Evolutionary conservation across 1,140 invertebrate genomes (phyloP), one percentile per base, ranked within the genome.

Genomic region (Helicoverpa zea): DNA sequence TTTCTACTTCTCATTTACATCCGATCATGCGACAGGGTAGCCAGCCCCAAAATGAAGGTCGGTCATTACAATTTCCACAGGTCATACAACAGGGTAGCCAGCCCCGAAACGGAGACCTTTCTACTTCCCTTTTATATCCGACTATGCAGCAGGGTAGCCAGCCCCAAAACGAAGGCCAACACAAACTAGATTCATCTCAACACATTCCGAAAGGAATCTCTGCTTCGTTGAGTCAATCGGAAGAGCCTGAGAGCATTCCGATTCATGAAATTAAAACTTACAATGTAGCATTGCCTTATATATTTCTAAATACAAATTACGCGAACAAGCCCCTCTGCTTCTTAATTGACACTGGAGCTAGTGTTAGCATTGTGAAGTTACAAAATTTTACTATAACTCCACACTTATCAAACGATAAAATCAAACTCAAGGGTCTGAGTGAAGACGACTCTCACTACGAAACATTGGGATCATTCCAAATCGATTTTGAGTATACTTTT

Each of bases 201-300:
- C 54, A 58, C n/a, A 58, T 58, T 58, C 54, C 54, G 9, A 4
- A 3, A 16, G 54, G 54, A 58, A 58, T 58, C 54, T 16, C 54
- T 58, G 54, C 3, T 9, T 18, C 54, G 54, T 58, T 58, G 54
- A 58, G 54, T 58, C 14, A 58, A 58, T 16, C 3, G 4, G 11
- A 56, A n/a, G 52, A 56, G 52, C 14, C 52, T 14, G n/a, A 13
- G 23, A 23, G 23, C 14, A 58, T 18, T 58, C 54, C 54, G n/a
- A 58, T 58, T 58, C 54, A 58, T 14, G 54, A 58, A 58, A 58
- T 58, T 58, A 58, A n/a, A 18, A 9, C n/a, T 58, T n/a, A n/a
- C 16, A 58, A 58, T 4, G 54, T 58, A 12, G 12, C 12, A 16
- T 18, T 58, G n/a, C 54, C 54, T 58, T n/a, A 58, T 4, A n/a